Evolutionary conservation across 2,797 vertebrate genomes (phyloP), one percentile per base, ranked within the genome.

Genomic region (Clarias pachynema): DNA sequence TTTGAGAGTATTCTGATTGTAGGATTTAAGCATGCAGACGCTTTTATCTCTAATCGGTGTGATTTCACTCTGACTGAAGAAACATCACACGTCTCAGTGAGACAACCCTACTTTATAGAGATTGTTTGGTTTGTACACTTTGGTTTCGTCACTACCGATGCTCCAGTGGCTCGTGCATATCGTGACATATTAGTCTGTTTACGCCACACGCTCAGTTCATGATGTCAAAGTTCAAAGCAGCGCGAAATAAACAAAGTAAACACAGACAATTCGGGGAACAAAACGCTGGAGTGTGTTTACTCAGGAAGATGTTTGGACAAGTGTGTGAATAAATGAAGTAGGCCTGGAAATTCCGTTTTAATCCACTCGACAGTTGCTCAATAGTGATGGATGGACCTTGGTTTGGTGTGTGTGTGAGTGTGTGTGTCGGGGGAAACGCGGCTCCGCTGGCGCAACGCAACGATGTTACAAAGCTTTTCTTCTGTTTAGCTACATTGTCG

Each of bases 301-400:
- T 29, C 72, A 57, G 73, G 72, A 20, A 56, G 8, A 29, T 9
- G 7, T 0, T 31, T 12, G 10, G 29, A 24, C 53, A 31, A 8
- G n/a, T 74, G 20, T n/a, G 2, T 24, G 29, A 14, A 22, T 5
- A 37, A 37, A 37, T 34, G 1, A 40, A 62, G 57, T 3, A 79
- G 60, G 60, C 62, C 60, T 79, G 60, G 60, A 66, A 65, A 80
- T 49, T 29, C 78, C n/a, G 7, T 12, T 12, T 80, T 80, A 65
- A 80, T 65, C 15, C 37, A 73, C 29, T 83, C 14, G 16, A 62
- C 15, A 22, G 20, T 79, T 80, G 40, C 84, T 85, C 77, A 85
- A 72, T 44, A 31, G 14, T 65, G 60, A 80, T 65, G 60, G 57
- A 53, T 53, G 49, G 84, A 83, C 56, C 79, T 83, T 86, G 72